Base-by-base conservation (phyloP, 2,888 invertebrate species). In the Megalurothrips usitatus region DNA sequence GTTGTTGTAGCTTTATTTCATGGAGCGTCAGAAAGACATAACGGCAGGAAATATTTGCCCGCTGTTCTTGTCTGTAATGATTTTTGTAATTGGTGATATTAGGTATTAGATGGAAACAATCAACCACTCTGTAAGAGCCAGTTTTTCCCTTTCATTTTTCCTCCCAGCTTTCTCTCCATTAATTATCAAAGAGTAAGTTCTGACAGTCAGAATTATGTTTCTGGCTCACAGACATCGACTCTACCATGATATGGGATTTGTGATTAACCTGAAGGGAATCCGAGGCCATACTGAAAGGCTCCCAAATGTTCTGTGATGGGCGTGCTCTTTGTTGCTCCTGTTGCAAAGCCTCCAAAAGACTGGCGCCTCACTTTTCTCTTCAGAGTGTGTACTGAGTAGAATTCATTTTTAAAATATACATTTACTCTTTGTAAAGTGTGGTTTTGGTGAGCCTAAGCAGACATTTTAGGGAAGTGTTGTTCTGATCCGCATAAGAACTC, bases 201-300 rank as follows among this genome's bases (percentile, higher is more conserved):
- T 23, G 8, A 9, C 26, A 26, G 68, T 26, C 23, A 23, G 68
- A 75, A 12, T 75, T 75, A 75, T 23, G 8, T n/a, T 75, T 75
- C 68, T 26, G 68, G 11, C 26, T 12, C n/a, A 8, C 26, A 75
- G 26, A 26, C 68, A 9, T 26, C 3, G n/a, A 26, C 68, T 75
- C 26, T 75, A 26, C 26, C 68, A 23, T 12, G 23, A 26, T 75
- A 19, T 26, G 23, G 68, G 68, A 75, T 75, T 75, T 43, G 68
- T 75, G 68, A 75, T 75, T 26, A 68, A 75, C 12, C 23, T 75
- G 26, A 75, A 75, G 68, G 68, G 68, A 75, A 75, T 75, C 68
- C n/a, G 68, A 75, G 68, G 68, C 68, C 68, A 75, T 75, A 75
- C 68, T 75, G 68, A 75, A 26, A 75, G 68, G 68, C 68, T 75